Evolutionary conservation across 2,888 invertebrate genomes (phyloP).

Genomic region (Plagodis pulveraria): DNA sequence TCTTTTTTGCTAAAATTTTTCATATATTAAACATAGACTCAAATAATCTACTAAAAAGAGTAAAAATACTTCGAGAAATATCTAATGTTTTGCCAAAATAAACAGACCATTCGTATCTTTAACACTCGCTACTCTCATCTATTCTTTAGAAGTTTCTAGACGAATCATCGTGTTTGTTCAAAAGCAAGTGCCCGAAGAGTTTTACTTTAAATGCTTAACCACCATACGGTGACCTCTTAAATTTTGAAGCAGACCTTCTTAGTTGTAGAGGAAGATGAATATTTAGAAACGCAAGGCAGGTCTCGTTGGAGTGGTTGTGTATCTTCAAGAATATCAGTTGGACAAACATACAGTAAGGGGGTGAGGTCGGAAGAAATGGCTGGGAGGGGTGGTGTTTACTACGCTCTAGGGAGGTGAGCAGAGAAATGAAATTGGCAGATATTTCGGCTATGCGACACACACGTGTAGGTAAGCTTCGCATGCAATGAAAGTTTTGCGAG

Average conservation of each 20-base stretch:
- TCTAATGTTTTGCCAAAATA: constrained; percentile 36
- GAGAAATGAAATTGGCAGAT: constrained; percentile 83
- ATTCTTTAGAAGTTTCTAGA: constrained; percentile 75
- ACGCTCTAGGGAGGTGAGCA: constrained; percentile 76
- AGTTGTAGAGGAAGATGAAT: constrained; percentile 34
- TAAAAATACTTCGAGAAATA: constrained; percentile 24
- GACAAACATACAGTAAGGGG: constrained; percentile 66
- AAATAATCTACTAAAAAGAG: not conserved
- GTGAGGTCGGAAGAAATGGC: constrained; percentile 46
- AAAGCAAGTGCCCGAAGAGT: constrained; percentile 62
- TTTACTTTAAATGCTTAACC: constrained; percentile 59
- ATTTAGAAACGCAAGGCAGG: constrained; percentile 43
- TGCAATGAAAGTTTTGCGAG: constrained; percentile 78
- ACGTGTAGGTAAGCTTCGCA: constrained; percentile 70
- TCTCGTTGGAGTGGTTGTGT: constrained; percentile 60
- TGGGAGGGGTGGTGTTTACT: constrained; percentile 73
- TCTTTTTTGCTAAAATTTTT: no score
- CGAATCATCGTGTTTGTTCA: constrained; percentile 67
- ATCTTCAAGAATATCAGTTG: constrained; percentile 77
- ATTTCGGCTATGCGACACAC: constrained; percentile 78
- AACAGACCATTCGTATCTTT: constrained; percentile 52
- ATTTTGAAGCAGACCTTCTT: constrained; percentile 42
- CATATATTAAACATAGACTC: no score
- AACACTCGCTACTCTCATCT: constrained; percentile 43
- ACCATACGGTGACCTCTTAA: constrained; percentile 52